phyloP scores from a whole-genome alignment of 2,113 vertebrate species.

The Myiozetetes cayanensis region DNA sequence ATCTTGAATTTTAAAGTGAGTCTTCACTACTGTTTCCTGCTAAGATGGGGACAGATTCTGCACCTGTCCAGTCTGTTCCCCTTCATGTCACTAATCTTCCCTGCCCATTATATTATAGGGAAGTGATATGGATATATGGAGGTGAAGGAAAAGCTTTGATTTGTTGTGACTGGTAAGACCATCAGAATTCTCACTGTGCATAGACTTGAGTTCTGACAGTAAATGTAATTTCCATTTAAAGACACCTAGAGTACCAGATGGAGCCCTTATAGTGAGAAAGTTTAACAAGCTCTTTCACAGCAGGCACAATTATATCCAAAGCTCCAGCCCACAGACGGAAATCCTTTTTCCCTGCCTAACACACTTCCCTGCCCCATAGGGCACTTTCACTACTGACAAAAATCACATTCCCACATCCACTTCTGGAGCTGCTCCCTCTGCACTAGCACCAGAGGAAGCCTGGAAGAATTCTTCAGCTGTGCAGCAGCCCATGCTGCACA shows the following conservation, averaged over 20 bases:
- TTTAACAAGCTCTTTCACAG: conserved; percentile 12
- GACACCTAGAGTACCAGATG: conserved; percentile 22
- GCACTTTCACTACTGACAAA: background rate
- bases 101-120: background rate
- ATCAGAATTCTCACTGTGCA: background rate
- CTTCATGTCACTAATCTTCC: background rate
- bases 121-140: no score
- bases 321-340: background rate
- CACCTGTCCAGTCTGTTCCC: background rate
- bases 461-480: background rate
- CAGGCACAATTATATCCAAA: background rate
- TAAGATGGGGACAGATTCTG: background rate
- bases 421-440: background rate
- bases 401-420: background rate
- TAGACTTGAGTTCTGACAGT: background rate
- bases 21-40: background rate
- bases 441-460: background rate
- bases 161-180: background rate
- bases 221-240: conserved; percentile 21
- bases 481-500: background rate
- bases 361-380: rapidly evolving
- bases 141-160: background rate
- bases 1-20: background rate
- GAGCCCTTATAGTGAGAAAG: conserved; percentile 25
- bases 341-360: background rate